Conservation (phyloP, 2,113 vertebrate genomes). For the Poeciliopsis prolifica region DNA sequence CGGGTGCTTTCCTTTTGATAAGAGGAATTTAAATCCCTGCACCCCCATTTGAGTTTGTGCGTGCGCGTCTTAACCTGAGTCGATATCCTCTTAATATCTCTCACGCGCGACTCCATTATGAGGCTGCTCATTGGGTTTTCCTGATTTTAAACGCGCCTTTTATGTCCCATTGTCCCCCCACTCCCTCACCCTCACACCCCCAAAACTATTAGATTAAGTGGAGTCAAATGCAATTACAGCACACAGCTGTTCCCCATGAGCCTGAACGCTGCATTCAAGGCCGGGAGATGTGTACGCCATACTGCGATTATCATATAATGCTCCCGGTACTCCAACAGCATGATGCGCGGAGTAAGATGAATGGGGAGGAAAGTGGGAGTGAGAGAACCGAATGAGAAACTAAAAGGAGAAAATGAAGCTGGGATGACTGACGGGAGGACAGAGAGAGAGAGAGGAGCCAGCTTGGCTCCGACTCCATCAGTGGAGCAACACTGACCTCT, state of each 20-base stretch:
- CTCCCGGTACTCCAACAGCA: constrained; percentile 15
- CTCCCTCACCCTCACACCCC: no score
- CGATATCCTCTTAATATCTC: constrained; percentile 66
- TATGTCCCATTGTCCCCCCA: constrained; percentile 48
- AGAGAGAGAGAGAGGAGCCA: not conserved
- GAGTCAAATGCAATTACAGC: constrained; percentile 65
- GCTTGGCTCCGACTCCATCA: constrained; percentile 48
- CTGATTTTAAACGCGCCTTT: constrained; percentile 54
- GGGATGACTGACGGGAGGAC: constrained; percentile 7
- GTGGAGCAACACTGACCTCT: constrained; percentile 90
- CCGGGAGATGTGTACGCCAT: constrained; percentile 4
- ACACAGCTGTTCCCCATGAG: constrained; percentile 24
- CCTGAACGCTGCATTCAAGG: constrained; percentile 13
- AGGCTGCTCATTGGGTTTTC: constrained; percentile 47
- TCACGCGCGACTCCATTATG: constrained; percentile 44
- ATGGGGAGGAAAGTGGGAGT: constrained; percentile 9
- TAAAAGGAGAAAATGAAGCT: constrained; percentile 11
- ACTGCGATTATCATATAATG: constrained; percentile 11
- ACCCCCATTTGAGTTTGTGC: constrained; percentile 58
- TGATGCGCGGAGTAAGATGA: constrained; percentile 15
- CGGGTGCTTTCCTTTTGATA: constrained; percentile 67
- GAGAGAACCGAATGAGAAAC: constrained; percentile 45
- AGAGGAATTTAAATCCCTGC: constrained; percentile 73
- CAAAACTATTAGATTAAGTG: constrained; percentile 63
- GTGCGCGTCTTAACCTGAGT: constrained; percentile 59